Evolutionary conservation across 2,888 invertebrate genomes (phyloP), one percentile per base, ranked within the genome.

Genomic region (Hemistola chrysoprasaria): DNA sequence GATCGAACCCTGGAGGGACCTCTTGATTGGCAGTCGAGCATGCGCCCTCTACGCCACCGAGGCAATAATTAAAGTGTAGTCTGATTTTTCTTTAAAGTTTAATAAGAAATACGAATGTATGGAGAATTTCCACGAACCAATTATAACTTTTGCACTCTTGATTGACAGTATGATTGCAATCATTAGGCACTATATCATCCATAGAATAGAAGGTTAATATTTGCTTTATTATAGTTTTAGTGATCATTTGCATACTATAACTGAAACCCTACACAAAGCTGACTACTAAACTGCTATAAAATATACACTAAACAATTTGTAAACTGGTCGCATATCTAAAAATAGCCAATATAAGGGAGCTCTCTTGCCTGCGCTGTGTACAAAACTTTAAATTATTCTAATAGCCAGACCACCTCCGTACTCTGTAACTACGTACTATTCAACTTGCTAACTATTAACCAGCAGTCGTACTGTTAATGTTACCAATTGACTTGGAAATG

Each of bases 121-220:
- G 36, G 25, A 41, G 42, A 35, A 36, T 31, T 47, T 41, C 34
- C 10, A 23, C 30, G 31, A 47, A 40, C 16, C 44, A 50, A 53
- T 52, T 33, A 48, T 56, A 46, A 56, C 60, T 56, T 57, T 62
- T 56, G 49, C 57, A 50, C 60, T 50, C 59, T 56, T 52, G 36
- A 31, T 56, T 57, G 64, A 60, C 62, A 61, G 44, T 47, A 49
- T 57, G 65, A 65, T 62, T 63, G 47, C 41, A 40, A 42, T 41
- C 34, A 49, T 42, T 49, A 53, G 53, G 53, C 50, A n/a, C n/a
- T n/a, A n/a, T n/a, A n/a, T n/a, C n/a, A 47, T 35, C 37, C 36
- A 52, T 31, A 30, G 23, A 23, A 10, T 27, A 26, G 34, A 43
- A 51, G 47, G 36, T 43, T 43, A 47, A 45, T 45, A 47, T 45